Conservation (phyloP, 2,888 invertebrate genomes). For the Acanthosepion pharaonis region DNA sequence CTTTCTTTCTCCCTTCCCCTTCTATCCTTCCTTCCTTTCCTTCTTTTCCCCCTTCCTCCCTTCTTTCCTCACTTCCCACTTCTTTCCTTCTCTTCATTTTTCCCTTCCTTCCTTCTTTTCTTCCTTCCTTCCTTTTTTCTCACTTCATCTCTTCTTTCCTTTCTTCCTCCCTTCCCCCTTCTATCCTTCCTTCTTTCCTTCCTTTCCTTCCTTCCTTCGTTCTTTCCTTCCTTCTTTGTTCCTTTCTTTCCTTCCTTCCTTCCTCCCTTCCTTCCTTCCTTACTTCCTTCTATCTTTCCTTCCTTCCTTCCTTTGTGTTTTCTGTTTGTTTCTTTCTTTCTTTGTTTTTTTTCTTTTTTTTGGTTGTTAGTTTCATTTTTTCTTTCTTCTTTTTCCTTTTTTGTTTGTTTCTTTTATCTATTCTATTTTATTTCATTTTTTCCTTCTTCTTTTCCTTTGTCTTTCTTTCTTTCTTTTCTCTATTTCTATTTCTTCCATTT, state of each 20-base stretch:
- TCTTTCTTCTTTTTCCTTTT: too few relatives aligned
- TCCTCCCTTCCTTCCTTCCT: too few relatives aligned
- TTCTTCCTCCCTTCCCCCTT: not conserved
- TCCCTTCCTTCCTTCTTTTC: not conserved
- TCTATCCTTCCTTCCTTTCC: not conserved
- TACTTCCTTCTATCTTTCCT: too few relatives aligned
- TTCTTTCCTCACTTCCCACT: constrained; percentile 15
- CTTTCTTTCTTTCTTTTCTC: not conserved
- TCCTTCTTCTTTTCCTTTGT: not conserved
- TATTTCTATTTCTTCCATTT: too few relatives aligned
- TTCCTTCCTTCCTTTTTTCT: not conserved
- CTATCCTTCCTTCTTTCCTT: not conserved
- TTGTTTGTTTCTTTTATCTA: not conserved
- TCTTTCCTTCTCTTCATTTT: not conserved
- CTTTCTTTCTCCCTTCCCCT: not conserved
- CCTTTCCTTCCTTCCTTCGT: too few relatives aligned
- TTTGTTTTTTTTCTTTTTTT: too few relatives aligned
- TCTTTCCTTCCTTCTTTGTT: too few relatives aligned
- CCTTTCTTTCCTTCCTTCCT: too few relatives aligned
- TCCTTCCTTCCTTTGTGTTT: not conserved
- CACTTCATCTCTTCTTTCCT: too few relatives aligned
- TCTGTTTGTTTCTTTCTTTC: too few relatives aligned
- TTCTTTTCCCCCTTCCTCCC: not conserved
- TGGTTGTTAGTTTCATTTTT: too few relatives aligned
- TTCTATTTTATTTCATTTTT: not conserved